Evolutionary conservation across 2,113 vertebrate genomes (phyloP).

Genomic region (Megaceryle torquata): DNA sequence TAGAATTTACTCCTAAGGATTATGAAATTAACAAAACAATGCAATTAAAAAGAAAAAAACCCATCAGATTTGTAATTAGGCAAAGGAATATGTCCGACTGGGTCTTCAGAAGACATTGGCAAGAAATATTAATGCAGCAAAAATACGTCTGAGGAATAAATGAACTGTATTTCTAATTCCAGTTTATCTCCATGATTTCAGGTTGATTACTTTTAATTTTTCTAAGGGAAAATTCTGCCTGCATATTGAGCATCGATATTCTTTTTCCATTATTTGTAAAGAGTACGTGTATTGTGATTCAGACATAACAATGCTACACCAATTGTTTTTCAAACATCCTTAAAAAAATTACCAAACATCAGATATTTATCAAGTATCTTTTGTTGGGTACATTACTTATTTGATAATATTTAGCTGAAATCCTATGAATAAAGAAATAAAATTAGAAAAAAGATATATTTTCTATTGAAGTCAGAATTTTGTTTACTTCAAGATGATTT

Average conservation of each 20-base stretch:
- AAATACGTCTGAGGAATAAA: neutral
- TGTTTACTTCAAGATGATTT: neutral
- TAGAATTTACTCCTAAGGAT: neutral
- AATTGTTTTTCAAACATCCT: neutral
- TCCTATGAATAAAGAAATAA: neutral
- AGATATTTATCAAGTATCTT: neutral
- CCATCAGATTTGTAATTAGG: neutral
- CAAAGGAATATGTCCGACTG: neutral
- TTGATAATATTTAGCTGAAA: neutral
- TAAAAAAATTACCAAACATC: neutral
- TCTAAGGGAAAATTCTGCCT: neutral
- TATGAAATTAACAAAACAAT: neutral
- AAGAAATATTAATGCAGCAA: neutral
- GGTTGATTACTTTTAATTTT: neutral
- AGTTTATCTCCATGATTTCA: neutral
- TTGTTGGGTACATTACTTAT: neutral
- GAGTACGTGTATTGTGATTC: neutral
- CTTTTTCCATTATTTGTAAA: neutral
- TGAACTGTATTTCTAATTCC: neutral
- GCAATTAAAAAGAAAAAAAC: neutral
- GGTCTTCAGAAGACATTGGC: neutral
- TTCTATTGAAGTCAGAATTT: neutral
- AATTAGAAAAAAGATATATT: neutral
- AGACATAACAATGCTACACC: neutral
- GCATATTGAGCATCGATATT: fast-evolving